phyloP scores from a whole-genome alignment of 1,140 invertebrate species.

The Elymnias hypermnestra region DNA sequence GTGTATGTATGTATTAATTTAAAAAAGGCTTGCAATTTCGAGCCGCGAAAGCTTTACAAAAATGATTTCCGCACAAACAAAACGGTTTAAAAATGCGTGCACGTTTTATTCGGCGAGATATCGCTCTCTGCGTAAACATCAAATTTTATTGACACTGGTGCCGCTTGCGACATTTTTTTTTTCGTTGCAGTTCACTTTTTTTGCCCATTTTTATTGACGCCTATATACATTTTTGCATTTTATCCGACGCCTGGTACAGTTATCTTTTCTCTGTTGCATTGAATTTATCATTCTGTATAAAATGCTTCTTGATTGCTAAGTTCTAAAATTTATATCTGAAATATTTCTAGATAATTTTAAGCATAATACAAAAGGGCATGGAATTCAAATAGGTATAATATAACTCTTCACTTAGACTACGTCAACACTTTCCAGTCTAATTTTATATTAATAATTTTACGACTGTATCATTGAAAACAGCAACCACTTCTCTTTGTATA shows the following conservation, averaged over 20 bases:
- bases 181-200: constrained; percentile 32
- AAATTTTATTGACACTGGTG: constrained; percentile 50
- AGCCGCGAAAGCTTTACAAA: constrained; percentile 30
- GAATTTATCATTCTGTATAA: too few relatives aligned
- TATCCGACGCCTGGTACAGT: constrained; percentile 11
- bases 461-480: too few relatives aligned
- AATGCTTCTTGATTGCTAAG: too few relatives aligned
- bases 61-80: constrained; percentile 40
- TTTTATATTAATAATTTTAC: too few relatives aligned
- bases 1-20: neutral
- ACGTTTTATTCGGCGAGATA: constrained; percentile 44
- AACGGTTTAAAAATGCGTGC: constrained; percentile 37
- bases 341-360: too few relatives aligned
- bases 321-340: too few relatives aligned
- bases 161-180: constrained; percentile 32
- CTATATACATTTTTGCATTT: constrained; percentile 19
- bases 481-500: too few relatives aligned
- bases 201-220: constrained; percentile 21
- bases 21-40: constrained; percentile 6
- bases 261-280: too few relatives aligned
- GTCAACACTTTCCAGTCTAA: too few relatives aligned
- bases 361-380: too few relatives aligned
- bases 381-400: too few relatives aligned
- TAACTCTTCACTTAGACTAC: too few relatives aligned
- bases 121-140: constrained; percentile 47